phyloP scores from a whole-genome alignment of 2,888 invertebrate genomes.

The Orthosia incerta region DNA sequence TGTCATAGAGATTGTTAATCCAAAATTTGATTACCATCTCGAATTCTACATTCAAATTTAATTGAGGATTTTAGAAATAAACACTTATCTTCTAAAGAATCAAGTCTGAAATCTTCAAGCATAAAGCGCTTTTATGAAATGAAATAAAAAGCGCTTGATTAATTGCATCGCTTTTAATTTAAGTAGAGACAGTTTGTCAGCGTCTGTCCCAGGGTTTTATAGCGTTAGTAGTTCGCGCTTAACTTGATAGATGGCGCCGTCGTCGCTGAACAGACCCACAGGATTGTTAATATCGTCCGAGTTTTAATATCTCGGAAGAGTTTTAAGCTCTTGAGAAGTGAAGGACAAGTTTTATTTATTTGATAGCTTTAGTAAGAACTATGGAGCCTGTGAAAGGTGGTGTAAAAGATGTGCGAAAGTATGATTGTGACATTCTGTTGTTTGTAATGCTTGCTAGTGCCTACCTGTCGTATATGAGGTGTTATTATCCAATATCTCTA shows the following conservation, averaged over 20 bases:
- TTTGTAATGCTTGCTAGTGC: too few relatives aligned
- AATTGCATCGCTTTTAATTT: slow-evolving; percentile 52
- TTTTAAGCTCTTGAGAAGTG: slow-evolving; percentile 8
- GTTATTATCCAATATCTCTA: too few relatives aligned
- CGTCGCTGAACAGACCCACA: slow-evolving; percentile 30
- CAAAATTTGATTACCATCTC: too few relatives aligned
- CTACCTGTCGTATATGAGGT: too few relatives aligned
- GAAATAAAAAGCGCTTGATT: slow-evolving; percentile 56
- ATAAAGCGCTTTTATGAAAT: slow-evolving; percentile 43
- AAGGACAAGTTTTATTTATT: slow-evolving; percentile 4
- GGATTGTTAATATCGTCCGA: slow-evolving; percentile 31
- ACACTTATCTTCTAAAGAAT: slow-evolving; percentile 32
- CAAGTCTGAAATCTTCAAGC: slow-evolving; percentile 24
- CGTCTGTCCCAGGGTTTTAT: slow-evolving; percentile 45
- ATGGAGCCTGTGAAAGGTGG: background rate
- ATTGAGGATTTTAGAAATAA: slow-evolving; percentile 14
- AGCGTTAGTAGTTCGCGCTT: slow-evolving; percentile 50
- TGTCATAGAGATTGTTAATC: too few relatives aligned
- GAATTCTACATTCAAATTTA: too few relatives aligned
- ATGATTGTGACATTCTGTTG: too few relatives aligned
- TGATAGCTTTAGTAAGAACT: background rate
- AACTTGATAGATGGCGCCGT: slow-evolving; percentile 56
- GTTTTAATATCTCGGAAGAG: slow-evolving; percentile 41
- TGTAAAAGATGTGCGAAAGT: too few relatives aligned
- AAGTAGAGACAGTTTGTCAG: slow-evolving; percentile 53